These are phyloP conservation scores for Okamejei kenojei DNA, from an alignment of 2,797 vertebrate species.

Conservation along the genomic window DNA sequence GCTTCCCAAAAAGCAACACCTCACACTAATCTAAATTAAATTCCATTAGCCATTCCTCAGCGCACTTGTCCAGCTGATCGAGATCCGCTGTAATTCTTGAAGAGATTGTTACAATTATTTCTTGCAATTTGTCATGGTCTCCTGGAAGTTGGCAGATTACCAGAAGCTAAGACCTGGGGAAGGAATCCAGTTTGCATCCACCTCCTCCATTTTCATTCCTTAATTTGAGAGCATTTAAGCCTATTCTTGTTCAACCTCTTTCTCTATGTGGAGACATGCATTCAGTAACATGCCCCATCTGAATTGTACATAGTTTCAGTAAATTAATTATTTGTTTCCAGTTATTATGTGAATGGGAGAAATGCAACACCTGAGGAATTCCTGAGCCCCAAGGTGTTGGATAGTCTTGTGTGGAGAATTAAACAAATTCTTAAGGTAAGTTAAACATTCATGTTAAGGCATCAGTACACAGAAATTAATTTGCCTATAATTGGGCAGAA, in stretches of 20 bases:
- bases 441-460: not conserved
- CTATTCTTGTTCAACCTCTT: not conserved
- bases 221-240: not conserved
- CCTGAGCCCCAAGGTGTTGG: constrained; percentile 72
- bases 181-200: not conserved
- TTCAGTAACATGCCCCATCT: not conserved
- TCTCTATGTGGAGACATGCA: not conserved
- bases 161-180: not conserved
- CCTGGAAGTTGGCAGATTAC: not conserved
- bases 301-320: not conserved
- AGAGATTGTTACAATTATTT: not conserved
- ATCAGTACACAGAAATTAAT: not conserved
- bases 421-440: constrained; percentile 68
- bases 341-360: constrained; percentile 85
- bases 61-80: no score
- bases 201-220: not conserved
- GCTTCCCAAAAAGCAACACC: no score
- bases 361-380: constrained; percentile 76
- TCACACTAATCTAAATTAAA: no score
- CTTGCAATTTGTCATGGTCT: not conserved
- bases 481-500: not conserved
- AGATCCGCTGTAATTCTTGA: not conserved
- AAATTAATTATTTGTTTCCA: constrained; percentile 45
- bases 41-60: no score
- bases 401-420: constrained; percentile 63